Base-by-base conservation (phyloP, 2,888 invertebrate genomes). In the Volucella bombylans region DNA sequence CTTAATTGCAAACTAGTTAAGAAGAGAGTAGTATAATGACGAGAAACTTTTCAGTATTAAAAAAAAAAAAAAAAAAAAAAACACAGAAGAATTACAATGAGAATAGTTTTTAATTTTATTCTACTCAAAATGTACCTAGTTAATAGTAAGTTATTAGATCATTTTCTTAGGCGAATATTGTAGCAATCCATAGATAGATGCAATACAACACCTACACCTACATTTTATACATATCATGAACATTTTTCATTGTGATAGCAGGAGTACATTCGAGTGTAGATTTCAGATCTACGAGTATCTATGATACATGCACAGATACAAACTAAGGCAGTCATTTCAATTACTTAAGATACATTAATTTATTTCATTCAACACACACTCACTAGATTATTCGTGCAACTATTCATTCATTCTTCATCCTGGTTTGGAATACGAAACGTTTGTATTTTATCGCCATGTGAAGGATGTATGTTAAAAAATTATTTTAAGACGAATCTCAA, bases 31-130 rank as follows among this genome's bases (percentile, higher is more conserved):
- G 64, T 31, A 9, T 47, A 59, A 62, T 61, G 43, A n/a, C 41
- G 39, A 8, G 14, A 43, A 62, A 38, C 14, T 55, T 50, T n/a
- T 18, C 82, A 83, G 82, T 83, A 83, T 83, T 82, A 76, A 41
- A 65, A 59, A 9, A n/a, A 31, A 41, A 31, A 31, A 31, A 4
- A 31, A 6, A 31, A 4, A 31, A 31, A 31, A 31, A 6, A 31
- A 31, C 3, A 23, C 1, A 4, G 0, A 31, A 31, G 0, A 31
- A 31, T 31, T 31, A 31, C 6, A 31, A 31, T 31, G 31, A 31
- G 6, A 31, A 31, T 31, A 31, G 31, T 31, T 31, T 45, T 43
- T 18, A 45, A 45, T 61, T 61, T 23, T 61, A n/a, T 31, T 31
- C 6, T 6, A 23, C n/a, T 61, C 18, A 10, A 31, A 61, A 45